Percentiles rank a stretch among this genome's conserved stretches.
Evolutionary conservation across 2,888 invertebrate genomes (phyloP).

Genomic region (Hirtodrosophila cameraria): DNA sequence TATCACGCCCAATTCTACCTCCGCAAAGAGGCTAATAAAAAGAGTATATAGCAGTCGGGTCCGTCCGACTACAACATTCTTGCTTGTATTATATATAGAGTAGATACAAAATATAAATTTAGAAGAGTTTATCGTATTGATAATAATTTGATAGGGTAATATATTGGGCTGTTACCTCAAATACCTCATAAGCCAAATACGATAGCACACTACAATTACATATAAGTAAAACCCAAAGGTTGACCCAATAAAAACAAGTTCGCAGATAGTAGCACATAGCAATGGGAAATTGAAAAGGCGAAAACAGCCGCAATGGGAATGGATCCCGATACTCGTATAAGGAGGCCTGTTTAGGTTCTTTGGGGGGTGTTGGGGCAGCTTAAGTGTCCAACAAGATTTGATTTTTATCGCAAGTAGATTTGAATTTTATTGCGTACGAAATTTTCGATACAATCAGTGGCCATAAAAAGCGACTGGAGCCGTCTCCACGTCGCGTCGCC

Average conservation of each 20-base stretch:
- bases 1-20: no score
- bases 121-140: no score
- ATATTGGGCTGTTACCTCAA: not conserved
- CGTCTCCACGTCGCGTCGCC: conserved; percentile 60
- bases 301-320: conserved; percentile 61
- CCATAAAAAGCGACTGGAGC: conserved; percentile 80
- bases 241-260: conserved; percentile 34
- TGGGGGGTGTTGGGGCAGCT: conserved; percentile 19
- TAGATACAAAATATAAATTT: no score
- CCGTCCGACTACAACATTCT: no score
- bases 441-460: conserved; percentile 73
- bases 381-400: conserved; percentile 79
- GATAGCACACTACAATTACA: not conserved
- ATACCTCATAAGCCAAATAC: not conserved
- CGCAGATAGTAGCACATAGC: conserved; percentile 6
- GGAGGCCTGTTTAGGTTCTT: not conserved
- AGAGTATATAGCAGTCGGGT: no score
- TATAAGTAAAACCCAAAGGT: not conserved
- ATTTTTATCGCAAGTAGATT: conserved; percentile 83
- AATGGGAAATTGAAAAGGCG: conserved; percentile 51
- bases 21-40: no score
- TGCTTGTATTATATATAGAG: no score
- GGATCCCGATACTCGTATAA: conserved; percentile 28
- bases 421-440: conserved; percentile 83
- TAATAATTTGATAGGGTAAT: no score